phyloP scores from a whole-genome alignment of 2,113 vertebrate species.

The Excalfactoria chinensis region DNA sequence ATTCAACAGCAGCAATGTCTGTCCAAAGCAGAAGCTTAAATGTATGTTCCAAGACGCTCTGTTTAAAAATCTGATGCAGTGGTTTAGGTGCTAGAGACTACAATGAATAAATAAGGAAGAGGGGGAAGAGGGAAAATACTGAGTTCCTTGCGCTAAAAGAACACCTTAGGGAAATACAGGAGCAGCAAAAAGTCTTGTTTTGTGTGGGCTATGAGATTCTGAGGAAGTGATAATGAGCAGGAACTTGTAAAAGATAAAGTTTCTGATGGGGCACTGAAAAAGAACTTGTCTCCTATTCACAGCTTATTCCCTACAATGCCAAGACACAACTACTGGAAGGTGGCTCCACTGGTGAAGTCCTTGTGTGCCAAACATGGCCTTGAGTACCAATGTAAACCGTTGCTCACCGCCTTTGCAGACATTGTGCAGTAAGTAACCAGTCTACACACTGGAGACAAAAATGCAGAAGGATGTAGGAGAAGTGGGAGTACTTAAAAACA shows the following conservation, averaged over 20 bases:
- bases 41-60: background rate
- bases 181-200: background rate
- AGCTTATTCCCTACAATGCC: slow-evolving; percentile 82
- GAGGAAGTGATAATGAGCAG: background rate
- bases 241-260: background rate
- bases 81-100: background rate
- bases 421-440: slow-evolving; percentile 78
- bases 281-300: background rate
- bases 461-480: background rate
- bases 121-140: background rate
- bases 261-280: background rate
- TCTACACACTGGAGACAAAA: too few species aligned
- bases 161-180: background rate
- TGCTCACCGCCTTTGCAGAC: slow-evolving; percentile 78
- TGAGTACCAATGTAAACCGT: slow-evolving; percentile 76
- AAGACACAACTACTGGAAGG: slow-evolving; percentile 82
- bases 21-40: background rate
- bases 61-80: background rate
- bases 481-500: too few species aligned
- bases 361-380: slow-evolving; percentile 80
- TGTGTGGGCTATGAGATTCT: background rate
- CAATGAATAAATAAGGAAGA: background rate
- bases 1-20: background rate
- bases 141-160: background rate
- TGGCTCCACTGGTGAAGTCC: slow-evolving; percentile 82